Conservation (phyloP, 2,888 invertebrate species). For the Pammene fasciana region DNA sequence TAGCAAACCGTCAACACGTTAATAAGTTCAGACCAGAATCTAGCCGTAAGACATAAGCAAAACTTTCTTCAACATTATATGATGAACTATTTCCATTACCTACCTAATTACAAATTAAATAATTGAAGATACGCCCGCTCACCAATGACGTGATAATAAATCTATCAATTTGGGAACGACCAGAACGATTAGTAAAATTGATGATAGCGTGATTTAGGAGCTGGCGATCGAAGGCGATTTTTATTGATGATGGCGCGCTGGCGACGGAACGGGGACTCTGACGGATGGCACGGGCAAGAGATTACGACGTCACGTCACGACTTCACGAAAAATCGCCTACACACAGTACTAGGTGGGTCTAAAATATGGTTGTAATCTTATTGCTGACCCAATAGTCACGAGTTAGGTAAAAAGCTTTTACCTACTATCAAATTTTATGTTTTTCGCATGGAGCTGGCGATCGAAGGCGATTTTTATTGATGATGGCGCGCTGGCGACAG, state of each 20-base stretch:
- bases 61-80: too few species aligned
- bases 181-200: constrained; percentile 27
- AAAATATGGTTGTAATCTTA: neutral
- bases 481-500: constrained; percentile 6
- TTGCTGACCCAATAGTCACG: too few species aligned
- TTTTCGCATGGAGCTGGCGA: constrained; percentile 11
- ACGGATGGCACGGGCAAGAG: neutral
- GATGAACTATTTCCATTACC: too few species aligned
- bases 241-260: constrained; percentile 15
- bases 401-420: too few species aligned
- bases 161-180: constrained; percentile 26
- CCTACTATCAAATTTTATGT: too few species aligned
- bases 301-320: constrained; percentile 4
- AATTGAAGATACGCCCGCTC: constrained; percentile 2
- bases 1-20: too few species aligned
- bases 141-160: constrained; percentile 14
- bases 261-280: constrained; percentile 8
- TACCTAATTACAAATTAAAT: constrained; percentile 6
- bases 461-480: constrained; percentile 22
- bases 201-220: constrained; percentile 30
- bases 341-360: neutral
- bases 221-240: constrained; percentile 18
- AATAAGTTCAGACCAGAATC: too few species aligned
- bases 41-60: too few species aligned
- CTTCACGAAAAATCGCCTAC: neutral